Percentiles rank a stretch among this genome's conserved stretches.
Evolutionary conservation across 2,797 vertebrate genomes (phyloP).

Genomic region (Eutrigla gurnardus): DNA sequence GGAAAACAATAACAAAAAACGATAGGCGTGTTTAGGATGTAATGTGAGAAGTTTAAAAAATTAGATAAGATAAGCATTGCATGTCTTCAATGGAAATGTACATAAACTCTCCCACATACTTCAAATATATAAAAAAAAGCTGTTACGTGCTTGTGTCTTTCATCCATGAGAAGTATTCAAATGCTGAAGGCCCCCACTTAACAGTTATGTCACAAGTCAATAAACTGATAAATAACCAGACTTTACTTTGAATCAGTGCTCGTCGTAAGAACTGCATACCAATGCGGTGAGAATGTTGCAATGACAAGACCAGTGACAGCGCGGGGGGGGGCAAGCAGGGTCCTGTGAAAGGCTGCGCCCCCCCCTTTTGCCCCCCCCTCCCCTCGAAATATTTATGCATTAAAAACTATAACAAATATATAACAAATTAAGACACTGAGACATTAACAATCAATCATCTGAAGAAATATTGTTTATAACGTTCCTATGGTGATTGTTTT

Average conservation of each 20-base stretch:
- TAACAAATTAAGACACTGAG: no score
- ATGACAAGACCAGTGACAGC: no score
- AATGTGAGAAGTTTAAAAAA: not conserved
- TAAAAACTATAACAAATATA: no score
- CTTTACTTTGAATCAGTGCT: slow-evolving; percentile 22
- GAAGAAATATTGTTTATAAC: no score
- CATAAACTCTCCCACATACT: not conserved
- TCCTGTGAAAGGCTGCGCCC: no score
- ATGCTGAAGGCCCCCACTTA: not conserved
- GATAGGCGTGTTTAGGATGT: not conserved
- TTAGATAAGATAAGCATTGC: no score
- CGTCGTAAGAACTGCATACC: slow-evolving; percentile 6
- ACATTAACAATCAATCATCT: no score
- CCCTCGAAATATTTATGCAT: no score
- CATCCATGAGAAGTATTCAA: not conserved
- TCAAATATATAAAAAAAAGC: not conserved
- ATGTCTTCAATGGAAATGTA: not conserved
- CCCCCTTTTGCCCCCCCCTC: no score
- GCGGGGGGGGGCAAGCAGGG: no score
- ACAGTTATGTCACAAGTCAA: not conserved
- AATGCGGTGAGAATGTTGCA: not conserved
- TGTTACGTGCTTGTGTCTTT: not conserved
- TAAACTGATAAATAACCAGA: slow-evolving; percentile 20
- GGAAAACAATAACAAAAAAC: slow-evolving; percentile 19
- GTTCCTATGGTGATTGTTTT: no score